These are phyloP conservation scores for Melanotaenia parkinsoni DNA, from an alignment of 2,797 vertebrate species.

Conservation along the genomic window DNA sequence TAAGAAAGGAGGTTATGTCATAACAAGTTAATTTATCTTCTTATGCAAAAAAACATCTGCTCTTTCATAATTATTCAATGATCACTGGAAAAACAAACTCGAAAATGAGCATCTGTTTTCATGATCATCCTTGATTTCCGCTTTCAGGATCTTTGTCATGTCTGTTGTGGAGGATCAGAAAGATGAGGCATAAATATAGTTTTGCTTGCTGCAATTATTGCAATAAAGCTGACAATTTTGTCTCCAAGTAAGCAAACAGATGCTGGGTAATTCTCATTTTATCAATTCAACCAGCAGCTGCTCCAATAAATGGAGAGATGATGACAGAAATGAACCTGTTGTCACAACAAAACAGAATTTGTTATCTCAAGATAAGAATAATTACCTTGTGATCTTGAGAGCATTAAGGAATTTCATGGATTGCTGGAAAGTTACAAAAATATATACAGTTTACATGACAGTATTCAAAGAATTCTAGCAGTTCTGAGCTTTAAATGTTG, in stretches of 20 bases:
- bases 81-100: neutral
- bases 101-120: neutral
- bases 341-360: constrained; percentile 13
- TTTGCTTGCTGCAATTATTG: neutral
- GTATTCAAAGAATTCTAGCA: neutral
- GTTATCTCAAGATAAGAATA: constrained; percentile 1
- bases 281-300: constrained; percentile 3
- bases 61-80: constrained; percentile 1
- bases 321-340: constrained; percentile 11
- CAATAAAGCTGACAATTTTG: neutral
- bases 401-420: neutral
- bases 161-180: neutral
- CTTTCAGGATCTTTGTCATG: neutral
- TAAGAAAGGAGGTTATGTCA: neutral
- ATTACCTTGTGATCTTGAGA: neutral
- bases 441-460: neutral
- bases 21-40: neutral
- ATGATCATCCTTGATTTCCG: neutral
- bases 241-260: neutral
- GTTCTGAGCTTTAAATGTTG: neutral
- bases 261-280: neutral
- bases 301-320: neutral
- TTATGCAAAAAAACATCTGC: neutral
- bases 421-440: neutral
- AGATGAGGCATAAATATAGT: neutral